Evolutionary conservation across 2,797 vertebrate species (phyloP).

Genomic region (Poliocrania exsul): DNA sequence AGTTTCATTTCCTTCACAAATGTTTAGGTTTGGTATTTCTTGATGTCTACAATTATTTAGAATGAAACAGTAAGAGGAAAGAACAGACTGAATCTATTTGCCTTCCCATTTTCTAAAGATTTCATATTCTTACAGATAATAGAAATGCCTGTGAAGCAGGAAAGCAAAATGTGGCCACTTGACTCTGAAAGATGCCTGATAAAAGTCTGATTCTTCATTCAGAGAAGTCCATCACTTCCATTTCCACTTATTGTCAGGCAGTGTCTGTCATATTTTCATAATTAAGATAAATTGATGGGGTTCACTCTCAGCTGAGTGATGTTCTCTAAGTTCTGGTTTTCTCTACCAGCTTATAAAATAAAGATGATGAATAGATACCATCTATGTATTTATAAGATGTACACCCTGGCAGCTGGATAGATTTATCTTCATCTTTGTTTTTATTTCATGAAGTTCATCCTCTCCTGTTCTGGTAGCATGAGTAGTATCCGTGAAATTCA

Average conservation of each 20-base stretch:
- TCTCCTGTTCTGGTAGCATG: background rate
- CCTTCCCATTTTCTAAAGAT: background rate
- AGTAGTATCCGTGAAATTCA: background rate
- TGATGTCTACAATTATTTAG: background rate
- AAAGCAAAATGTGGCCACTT: background rate
- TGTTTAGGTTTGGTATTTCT: background rate
- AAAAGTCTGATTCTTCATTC: background rate
- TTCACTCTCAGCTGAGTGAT: constrained; percentile 34
- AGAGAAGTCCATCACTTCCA: constrained; percentile 3
- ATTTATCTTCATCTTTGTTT: constrained; percentile 38
- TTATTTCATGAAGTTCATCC: constrained; percentile 1
- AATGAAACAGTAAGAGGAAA: background rate
- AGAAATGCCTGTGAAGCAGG: background rate
- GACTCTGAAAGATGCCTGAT: background rate
- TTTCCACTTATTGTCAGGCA: constrained; percentile 25
- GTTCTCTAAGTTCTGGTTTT: constrained; percentile 10
- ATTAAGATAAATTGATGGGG: constrained; percentile 50
- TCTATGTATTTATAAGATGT: background rate
- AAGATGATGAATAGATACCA: constrained; percentile 43
- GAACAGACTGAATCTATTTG: background rate
- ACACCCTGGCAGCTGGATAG: background rate
- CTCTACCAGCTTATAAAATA: constrained; percentile 39
- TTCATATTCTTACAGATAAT: background rate
- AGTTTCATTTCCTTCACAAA: background rate
- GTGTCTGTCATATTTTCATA: constrained; percentile 49